Conservation (phyloP, 2,888 invertebrate genomes). For the Ctenicera cuprea region DNA sequence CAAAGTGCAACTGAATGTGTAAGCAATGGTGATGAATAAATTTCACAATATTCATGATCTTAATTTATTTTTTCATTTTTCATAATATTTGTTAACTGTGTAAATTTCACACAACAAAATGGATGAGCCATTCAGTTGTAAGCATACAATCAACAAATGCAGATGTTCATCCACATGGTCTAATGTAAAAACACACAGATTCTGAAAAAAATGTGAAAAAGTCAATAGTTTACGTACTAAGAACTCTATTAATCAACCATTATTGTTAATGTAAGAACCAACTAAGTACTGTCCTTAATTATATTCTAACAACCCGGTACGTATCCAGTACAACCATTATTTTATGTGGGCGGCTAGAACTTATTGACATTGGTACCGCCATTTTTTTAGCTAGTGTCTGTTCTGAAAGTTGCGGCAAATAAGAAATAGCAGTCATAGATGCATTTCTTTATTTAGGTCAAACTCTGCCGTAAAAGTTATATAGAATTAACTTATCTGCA, state of each 20-base stretch:
- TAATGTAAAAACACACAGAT: constrained; percentile 6
- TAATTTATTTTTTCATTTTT: no score
- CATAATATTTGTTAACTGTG: no score
- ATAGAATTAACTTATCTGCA: neutral
- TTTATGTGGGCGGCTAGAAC: constrained; percentile 56
- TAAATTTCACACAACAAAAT: no score
- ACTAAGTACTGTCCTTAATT: constrained; percentile 40
- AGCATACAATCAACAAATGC: neutral
- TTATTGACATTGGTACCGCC: constrained; percentile 57
- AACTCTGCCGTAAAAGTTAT: constrained; percentile 25
- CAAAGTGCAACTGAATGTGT: no score
- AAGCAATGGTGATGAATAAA: no score
- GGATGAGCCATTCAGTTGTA: neutral
- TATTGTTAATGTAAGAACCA: constrained; percentile 47
- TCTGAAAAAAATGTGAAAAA: constrained; percentile 17
- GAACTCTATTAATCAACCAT: constrained; percentile 45
- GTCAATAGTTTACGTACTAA: constrained; percentile 25
- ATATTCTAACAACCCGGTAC: constrained; percentile 14
- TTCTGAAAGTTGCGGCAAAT: constrained; percentile 47
- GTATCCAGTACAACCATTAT: constrained; percentile 45
- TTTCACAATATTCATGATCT: no score
- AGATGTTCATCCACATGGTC: neutral
- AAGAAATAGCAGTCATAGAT: neutral
- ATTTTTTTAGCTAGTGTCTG: constrained; percentile 47
- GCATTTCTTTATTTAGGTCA: constrained; percentile 50